A percentile compares a stretch with the other conserved stretches of the same genome.
Evolutionary conservation across 2,888 invertebrate genomes (phyloP).

Genomic region (Ectemnius lituratus): DNA sequence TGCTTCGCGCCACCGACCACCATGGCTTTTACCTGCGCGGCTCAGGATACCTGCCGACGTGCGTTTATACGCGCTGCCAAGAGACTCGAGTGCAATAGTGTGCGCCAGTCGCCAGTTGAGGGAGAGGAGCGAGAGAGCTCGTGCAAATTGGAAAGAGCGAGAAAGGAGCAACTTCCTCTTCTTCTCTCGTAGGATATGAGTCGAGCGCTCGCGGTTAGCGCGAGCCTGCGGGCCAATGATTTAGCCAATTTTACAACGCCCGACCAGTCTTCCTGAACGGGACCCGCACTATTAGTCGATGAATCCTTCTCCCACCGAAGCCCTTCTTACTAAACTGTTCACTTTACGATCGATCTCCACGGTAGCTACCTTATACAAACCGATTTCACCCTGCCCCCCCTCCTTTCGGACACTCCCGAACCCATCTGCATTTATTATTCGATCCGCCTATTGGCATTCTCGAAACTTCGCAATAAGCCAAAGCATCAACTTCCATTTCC

Average conservation of each 20-base stretch:
- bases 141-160: constrained; percentile 13
- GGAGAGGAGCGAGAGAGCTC: constrained; percentile 21
- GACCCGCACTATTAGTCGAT: constrained; percentile 48
- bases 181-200: constrained; percentile 37
- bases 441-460: too few relatives aligned
- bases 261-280: constrained; percentile 34
- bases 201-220: constrained; percentile 46
- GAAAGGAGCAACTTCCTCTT: constrained; percentile 61
- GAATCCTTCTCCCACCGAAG: constrained; percentile 30
- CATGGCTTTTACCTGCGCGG: constrained; percentile 61
- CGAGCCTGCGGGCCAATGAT: constrained; percentile 57
- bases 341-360: constrained; percentile 44
- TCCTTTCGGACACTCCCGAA: too few relatives aligned
- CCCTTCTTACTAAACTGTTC: constrained; percentile 26
- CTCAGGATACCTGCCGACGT: constrained; percentile 61
- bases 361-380: constrained; percentile 30
- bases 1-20: constrained; percentile 61
- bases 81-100: constrained; percentile 49
- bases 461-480: too few relatives aligned
- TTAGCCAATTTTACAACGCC: constrained; percentile 58
- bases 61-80: constrained; percentile 64
- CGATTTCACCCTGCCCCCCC: background rate
- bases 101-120: constrained; percentile 1
- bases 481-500: too few relatives aligned
- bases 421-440: too few relatives aligned